A percentile compares a stretch with the other conserved stretches of the same genome.
These are phyloP conservation scores for Drosophila meridionalis DNA, from an alignment of 2,888 invertebrate species.

Conservation along the genomic window DNA sequence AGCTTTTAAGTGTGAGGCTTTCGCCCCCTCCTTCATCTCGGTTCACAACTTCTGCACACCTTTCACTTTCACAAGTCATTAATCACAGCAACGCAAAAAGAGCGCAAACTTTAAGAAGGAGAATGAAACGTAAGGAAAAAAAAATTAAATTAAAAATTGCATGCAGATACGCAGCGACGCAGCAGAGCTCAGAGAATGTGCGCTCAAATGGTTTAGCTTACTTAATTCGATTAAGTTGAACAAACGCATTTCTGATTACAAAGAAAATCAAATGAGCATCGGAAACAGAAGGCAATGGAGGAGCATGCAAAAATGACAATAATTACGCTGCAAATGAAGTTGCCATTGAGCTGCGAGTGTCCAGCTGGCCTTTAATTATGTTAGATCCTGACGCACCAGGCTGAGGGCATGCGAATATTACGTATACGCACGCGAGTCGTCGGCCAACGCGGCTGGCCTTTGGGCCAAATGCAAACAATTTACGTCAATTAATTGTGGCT, in stretches of 20 bases:
- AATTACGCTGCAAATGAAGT: conserved; percentile 44
- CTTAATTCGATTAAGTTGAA: conserved; percentile 64
- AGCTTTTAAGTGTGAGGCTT: conserved; percentile 24
- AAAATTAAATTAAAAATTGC: conserved; percentile 35
- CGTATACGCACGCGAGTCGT: conserved; percentile 38
- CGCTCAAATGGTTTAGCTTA: conserved; percentile 55
- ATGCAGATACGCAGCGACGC: conserved; percentile 19
- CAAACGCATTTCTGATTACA: conserved; percentile 59
- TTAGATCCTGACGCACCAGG: conserved; percentile 34
- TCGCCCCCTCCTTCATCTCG: not conserved
- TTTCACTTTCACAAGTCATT: conserved; percentile 76
- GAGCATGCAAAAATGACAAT: conserved; percentile 8
- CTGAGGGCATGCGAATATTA: conserved; percentile 30
- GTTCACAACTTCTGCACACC: conserved; percentile 48
- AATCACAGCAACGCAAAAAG: conserved; percentile 57
- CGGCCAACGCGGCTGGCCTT: not conserved
- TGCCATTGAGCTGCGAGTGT: conserved; percentile 27
- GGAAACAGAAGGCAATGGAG: conserved; percentile 31
- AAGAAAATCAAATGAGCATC: conserved; percentile 59
- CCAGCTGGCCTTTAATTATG: conserved; percentile 55
- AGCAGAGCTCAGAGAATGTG: conserved; percentile 39
- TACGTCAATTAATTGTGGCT: conserved; percentile 63
- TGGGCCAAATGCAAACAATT: conserved; percentile 51
- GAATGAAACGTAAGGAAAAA: conserved; percentile 7
- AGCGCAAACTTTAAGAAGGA: conserved; percentile 25